phyloP scores from a whole-genome alignment of 2,888 invertebrate genomes.

The Alviniconcha strummeri region DNA sequence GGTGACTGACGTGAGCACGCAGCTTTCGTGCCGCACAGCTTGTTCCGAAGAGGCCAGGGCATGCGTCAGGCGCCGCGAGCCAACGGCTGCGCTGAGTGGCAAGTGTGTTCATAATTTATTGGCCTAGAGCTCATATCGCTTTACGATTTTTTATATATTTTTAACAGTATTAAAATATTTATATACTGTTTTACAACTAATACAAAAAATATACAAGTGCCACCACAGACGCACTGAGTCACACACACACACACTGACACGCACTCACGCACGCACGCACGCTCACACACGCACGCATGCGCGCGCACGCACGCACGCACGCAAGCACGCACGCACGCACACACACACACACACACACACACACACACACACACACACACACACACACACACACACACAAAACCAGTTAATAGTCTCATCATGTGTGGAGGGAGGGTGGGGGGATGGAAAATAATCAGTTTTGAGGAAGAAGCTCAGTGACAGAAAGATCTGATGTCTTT shows the following conservation, averaged over 20 bases:
- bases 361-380: conserved; percentile 8
- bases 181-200: background rate
- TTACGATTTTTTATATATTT: background rate
- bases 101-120: too few species aligned
- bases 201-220: background rate
- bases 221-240: background rate
- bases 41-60: too few species aligned
- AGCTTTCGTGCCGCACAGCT: too few species aligned
- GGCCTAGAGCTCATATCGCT: too few species aligned
- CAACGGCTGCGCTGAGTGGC: too few species aligned
- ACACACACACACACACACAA: background rate
- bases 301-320: background rate
- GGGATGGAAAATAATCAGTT: background rate
- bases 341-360: background rate
- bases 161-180: background rate
- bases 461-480: background rate
- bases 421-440: too few species aligned
- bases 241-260: conserved; percentile 15
- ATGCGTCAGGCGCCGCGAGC: too few species aligned
- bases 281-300: background rate
- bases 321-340: background rate
- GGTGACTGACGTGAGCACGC: too few species aligned
- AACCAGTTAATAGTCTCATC: background rate
- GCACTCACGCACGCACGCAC: background rate
- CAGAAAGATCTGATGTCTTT: too few species aligned